Base-by-base conservation (phyloP, 2,888 invertebrate species). In the Hartigia nigra region DNA sequence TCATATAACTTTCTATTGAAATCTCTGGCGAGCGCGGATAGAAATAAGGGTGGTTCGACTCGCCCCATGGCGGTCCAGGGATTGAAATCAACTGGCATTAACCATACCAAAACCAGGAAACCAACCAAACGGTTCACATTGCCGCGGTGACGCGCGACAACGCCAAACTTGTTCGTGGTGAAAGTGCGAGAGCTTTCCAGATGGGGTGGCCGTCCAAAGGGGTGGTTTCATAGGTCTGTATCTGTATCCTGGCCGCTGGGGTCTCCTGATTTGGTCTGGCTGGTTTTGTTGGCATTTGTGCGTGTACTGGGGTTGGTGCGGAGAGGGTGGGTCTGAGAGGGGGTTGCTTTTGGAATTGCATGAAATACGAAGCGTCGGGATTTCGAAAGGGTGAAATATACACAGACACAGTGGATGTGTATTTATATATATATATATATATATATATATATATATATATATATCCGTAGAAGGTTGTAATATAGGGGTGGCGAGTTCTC, bases 1-100 rank as follows among this genome's bases (percentile, higher is more conserved):
- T 87, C 86, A 86, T 84, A 86, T 85, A 87, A 87, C 86, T 87
- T 88, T 87, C 87, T 81, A 88, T 87, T 88, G 86, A 87, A 87
- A 84, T 85, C 85, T 87, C 85, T 84, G 83, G 75, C 84, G 85
- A 86, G 81, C 85, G 85, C 82, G 84, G 83, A 84, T 70, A 55
- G 79, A 77, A 70, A 72, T 74, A 77, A 75, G 79, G 76, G 76
- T 70, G 77, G 77, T 37, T 78, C 76, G 69, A 36, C 69, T 32
- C 55, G 77, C 31, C 31, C 35, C 35, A 36, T 12, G 37, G 55
- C 74, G 76, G 77, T 12, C 23, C 77, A 55, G 70, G 81, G 80
- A 86, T 84, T 82, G 80, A 81, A 86, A 83, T 84, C 84, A 81
- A 82, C 79, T 80, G 78, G 75, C 76, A 77, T 77, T 76, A 75